Base-by-base conservation (phyloP, 2,888 invertebrate species). In the Sturmia bella region DNA sequence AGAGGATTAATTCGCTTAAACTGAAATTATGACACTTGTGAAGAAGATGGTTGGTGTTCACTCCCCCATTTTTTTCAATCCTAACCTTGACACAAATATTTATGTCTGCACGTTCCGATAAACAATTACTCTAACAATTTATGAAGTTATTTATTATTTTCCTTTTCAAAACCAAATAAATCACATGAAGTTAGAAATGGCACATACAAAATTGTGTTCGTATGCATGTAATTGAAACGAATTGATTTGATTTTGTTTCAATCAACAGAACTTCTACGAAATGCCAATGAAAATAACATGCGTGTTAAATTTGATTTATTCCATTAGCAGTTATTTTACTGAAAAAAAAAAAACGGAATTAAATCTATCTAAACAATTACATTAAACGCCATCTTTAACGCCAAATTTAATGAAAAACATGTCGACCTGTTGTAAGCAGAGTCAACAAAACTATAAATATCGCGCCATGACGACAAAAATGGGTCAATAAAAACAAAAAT, bases 371-470 rank as follows among this genome's bases (percentile, higher is more conserved):
- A 39, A 72, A 27, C 24, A 72, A 72, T 72, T 61, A 52, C 50
- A 41, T 27, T 61, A 61, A 61, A 54, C 19, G 61, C 43, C 52
- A 72, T 61, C 37, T 43, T 43, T 52, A 70, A n/a, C n/a, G n/a
- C n/a, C n/a, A n/a, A n/a, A n/a, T 37, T 45, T 4, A 45, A 17
- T 45, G 15, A 45, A 15, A 15, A 15, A 45, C 45, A 45, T 45
- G 45, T 9, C 4, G 17, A 17, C 15, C 3, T 17, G 15, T 17
- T 17, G 15, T 45, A 17, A 17, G n/a, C 15, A 15, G 5, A n/a
- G n/a, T 7, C 7, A 32, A 32, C 32, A 32, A 32, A 32, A 32
- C 32, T 32, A 9, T 32, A 9, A 5, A 6, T 32, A 9, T 32
- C 32, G 32, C 32, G 32, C 32, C 5, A 32, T 32, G 32, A 32